A percentile compares a stretch with the other conserved stretches of the same genome.
These are phyloP conservation scores for Gortyna flavago DNA, from an alignment of 2,888 invertebrate genomes.

Conservation along the genomic window DNA sequence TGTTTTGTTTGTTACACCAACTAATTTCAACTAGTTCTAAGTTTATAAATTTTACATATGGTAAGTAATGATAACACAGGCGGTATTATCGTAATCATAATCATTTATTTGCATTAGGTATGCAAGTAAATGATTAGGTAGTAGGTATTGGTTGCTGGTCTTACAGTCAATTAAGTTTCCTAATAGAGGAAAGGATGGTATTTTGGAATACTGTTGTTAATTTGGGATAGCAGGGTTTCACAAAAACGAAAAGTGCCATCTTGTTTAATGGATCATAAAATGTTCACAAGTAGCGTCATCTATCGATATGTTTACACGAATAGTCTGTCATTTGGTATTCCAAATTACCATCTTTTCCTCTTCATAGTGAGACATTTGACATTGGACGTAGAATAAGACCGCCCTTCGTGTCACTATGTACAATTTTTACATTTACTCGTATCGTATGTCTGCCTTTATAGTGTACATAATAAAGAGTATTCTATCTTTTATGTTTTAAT, in stretches of 20 bases:
- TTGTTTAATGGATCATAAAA: too few species aligned
- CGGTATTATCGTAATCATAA: neutral
- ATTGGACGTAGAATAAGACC: neutral
- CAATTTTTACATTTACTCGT: neutral
- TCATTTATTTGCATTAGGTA: neutral
- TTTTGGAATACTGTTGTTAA: too few species aligned
- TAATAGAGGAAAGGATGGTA: too few species aligned
- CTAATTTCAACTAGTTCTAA: neutral
- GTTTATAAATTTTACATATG: neutral
- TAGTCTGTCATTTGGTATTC: too few species aligned
- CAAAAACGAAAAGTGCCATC: too few species aligned
- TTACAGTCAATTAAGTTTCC: neutral
- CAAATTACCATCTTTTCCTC: too few species aligned
- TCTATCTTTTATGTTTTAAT: neutral
- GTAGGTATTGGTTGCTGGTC: neutral
- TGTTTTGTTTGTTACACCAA: neutral
- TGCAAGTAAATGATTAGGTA: too few species aligned
- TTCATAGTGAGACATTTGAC: neutral
- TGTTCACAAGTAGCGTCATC: too few species aligned
- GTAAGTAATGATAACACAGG: neutral
- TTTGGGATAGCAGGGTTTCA: too few species aligned
- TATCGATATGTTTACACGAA: too few species aligned
- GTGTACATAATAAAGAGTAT: neutral
- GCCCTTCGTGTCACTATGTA: neutral
- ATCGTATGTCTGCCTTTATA: neutral